Conservation (phyloP, 2,113 vertebrate species). For the Eretmochelys imbricata region DNA sequence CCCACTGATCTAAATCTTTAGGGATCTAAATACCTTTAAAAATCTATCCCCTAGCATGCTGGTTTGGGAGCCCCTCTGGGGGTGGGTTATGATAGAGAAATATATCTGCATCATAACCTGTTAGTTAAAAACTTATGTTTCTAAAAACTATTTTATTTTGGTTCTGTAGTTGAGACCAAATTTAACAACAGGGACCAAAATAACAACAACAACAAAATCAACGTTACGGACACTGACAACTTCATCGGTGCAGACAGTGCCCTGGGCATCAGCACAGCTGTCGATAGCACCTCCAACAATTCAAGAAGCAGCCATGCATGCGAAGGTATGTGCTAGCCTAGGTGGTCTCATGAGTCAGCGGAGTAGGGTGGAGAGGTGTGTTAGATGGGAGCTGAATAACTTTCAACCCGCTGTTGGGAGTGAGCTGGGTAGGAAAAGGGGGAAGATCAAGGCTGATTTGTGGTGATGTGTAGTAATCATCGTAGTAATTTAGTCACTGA, state of each 20-base stretch:
- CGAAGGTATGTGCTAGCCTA: neutral
- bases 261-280: neutral
- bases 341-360: neutral
- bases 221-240: neutral
- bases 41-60: neutral
- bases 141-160: neutral
- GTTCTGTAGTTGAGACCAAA: constrained; percentile 11
- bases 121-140: neutral
- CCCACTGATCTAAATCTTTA: neutral
- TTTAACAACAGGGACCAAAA: neutral
- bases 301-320: neutral
- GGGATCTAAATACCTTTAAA: neutral
- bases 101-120: neutral
- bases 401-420: neutral
- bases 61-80: neutral
- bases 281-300: neutral
- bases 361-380: neutral
- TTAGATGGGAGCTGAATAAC: neutral
- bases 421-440: neutral
- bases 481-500: neutral
- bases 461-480: neutral
- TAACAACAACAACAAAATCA: neutral
- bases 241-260: neutral
- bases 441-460: neutral
- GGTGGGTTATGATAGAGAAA: neutral